phyloP scores from a whole-genome alignment of 2,797 vertebrate species.

The Sebastes dallii region DNA sequence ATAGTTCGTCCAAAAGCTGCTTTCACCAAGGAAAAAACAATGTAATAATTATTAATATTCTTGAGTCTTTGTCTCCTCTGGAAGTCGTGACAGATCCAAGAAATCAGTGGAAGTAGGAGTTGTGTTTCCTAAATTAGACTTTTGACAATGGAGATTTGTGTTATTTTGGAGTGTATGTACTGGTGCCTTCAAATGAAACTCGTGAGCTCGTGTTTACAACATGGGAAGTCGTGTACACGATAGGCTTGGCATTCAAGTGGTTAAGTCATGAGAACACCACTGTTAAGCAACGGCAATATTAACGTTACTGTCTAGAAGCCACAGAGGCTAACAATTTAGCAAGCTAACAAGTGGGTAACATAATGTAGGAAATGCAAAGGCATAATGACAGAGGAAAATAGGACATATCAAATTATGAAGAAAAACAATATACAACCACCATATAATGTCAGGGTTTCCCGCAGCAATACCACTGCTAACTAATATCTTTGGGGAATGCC shows the following conservation, averaged over 20 bases:
- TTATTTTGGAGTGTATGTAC: neutral
- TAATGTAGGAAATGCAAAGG: too few relatives aligned
- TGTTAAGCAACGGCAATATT: too few relatives aligned
- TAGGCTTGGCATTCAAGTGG: too few relatives aligned
- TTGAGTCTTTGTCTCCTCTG: neutral
- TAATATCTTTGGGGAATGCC: neutral
- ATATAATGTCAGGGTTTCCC: constrained; percentile 35
- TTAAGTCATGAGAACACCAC: too few relatives aligned
- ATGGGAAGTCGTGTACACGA: too few relatives aligned
- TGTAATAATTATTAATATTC: neutral
- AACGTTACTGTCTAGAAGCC: too few relatives aligned
- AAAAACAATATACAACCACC: neutral
- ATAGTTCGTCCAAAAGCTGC: neutral
- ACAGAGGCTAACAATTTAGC: too few relatives aligned
- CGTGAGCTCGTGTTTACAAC: too few relatives aligned
- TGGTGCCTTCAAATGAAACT: too few relatives aligned
- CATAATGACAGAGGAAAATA: too few relatives aligned
- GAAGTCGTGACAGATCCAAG: neutral
- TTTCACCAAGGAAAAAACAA: neutral
- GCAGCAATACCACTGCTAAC: neutral
- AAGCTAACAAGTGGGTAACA: too few relatives aligned
- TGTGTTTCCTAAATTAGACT: neutral
- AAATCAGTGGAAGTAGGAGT: neutral
- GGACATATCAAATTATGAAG: too few relatives aligned
- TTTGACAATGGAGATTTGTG: neutral